Evolutionary conservation across 2,888 invertebrate species (phyloP).

Genomic region (Cyclophora albipunctata): DNA sequence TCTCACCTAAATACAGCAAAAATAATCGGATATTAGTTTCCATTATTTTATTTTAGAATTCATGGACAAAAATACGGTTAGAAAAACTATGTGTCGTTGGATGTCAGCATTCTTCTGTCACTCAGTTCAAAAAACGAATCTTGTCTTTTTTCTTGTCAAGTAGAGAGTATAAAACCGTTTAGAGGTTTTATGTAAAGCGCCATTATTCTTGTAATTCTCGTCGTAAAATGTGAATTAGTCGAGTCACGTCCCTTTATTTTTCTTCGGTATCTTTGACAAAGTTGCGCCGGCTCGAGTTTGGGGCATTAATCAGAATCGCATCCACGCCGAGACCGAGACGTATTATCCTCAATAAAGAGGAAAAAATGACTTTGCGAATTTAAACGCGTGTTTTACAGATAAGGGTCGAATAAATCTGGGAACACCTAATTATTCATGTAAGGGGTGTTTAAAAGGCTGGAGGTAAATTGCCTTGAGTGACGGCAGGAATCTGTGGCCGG

Average conservation of each 20-base stretch:
- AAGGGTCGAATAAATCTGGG: conserved; percentile 54
- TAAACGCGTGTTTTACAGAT: conserved; percentile 70
- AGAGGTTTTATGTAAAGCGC: conserved; percentile 27
- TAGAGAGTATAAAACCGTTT: conserved; percentile 9
- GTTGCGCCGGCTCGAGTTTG: conserved; percentile 54
- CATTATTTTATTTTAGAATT: conserved; percentile 35
- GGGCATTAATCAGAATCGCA: conserved; percentile 72
- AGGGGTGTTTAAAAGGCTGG: conserved; percentile 66
- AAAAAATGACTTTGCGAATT: conserved; percentile 72
- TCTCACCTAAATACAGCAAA: conserved; percentile 46
- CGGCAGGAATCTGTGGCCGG: too few relatives aligned
- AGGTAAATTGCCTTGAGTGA: conserved; percentile 10
- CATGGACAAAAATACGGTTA: conserved; percentile 27
- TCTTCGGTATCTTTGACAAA: conserved; percentile 69
- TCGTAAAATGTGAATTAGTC: conserved; percentile 61
- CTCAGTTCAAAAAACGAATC: conserved; percentile 57
- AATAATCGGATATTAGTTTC: conserved; percentile 29
- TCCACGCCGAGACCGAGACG: conserved; percentile 48
- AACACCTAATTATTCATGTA: conserved; percentile 75
- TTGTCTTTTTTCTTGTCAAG: conserved; percentile 15
- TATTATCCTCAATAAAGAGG: conserved; percentile 72
- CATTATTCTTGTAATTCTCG: conserved; percentile 35
- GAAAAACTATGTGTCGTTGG: conserved; percentile 30
- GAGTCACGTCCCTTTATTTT: conserved; percentile 72
- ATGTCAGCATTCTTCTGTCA: conserved; percentile 37